Evolutionary conservation across 1,140 invertebrate genomes (phyloP).

Genomic region (Lanistes nyassanus): DNA sequence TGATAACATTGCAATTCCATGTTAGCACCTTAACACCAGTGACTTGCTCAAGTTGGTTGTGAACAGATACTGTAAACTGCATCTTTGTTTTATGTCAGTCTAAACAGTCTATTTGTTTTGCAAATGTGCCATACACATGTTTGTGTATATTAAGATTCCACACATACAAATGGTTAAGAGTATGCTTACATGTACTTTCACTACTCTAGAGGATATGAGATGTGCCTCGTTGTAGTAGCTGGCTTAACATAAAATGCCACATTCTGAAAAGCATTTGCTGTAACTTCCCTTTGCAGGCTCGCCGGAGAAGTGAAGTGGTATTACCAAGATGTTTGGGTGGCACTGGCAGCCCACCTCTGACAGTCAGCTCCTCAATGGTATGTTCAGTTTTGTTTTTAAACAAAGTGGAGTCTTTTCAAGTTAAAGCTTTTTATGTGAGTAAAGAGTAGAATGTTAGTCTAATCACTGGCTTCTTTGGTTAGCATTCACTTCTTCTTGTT

Average conservation of each 20-base stretch:
- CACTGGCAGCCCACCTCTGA: constrained; percentile 9
- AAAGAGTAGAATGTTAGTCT: no score
- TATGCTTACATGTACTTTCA: background rate
- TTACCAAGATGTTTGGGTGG: constrained; percentile 21
- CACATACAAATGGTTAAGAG: background rate
- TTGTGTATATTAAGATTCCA: background rate
- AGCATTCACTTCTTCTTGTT: no score
- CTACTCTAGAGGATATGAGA: background rate
- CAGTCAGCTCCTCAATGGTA: constrained; percentile 16
- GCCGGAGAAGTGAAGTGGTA: constrained; percentile 23
- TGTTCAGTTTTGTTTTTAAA: background rate
- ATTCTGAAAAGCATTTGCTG: no score
- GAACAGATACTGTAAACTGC: no score
- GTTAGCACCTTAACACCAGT: no score
- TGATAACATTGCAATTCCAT: no score
- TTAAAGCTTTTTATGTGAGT: no score
- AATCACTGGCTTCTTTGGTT: no score
- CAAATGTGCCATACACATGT: background rate
- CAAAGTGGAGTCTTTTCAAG: background rate
- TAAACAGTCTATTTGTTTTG: no score
- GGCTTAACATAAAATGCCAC: no score
- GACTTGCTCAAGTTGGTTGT: no score
- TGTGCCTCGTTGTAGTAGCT: background rate
- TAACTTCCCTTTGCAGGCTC: constrained; percentile 17
- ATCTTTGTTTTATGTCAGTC: no score